phyloP scores from a whole-genome alignment of 2,797 vertebrate species.

The Anomalospiza imberbis region DNA sequence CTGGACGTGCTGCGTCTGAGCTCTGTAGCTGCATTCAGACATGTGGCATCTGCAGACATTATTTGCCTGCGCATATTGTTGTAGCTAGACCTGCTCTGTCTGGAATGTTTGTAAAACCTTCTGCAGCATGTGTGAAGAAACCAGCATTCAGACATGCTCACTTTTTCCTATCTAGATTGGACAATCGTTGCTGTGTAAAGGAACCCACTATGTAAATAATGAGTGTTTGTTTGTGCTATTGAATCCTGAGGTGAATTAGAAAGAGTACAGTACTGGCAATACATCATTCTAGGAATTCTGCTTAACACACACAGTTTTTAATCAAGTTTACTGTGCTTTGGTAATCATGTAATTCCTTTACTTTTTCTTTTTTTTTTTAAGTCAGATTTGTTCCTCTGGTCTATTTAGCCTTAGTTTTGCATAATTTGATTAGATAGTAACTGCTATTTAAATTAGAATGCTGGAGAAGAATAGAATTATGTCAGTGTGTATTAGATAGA shows the following conservation, averaged over 20 bases:
- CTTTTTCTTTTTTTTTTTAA: not conserved
- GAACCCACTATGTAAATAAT: constrained; percentile 5
- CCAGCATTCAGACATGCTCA: not conserved
- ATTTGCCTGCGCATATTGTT: not conserved
- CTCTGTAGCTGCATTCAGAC: not conserved
- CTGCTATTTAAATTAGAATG: not conserved
- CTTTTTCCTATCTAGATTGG: not conserved
- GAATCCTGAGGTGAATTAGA: constrained; percentile 41
- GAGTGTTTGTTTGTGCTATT: constrained; percentile 7
- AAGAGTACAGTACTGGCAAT: not conserved
- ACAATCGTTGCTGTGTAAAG: not conserved
- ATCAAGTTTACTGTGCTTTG: not conserved
- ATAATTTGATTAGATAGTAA: not conserved
- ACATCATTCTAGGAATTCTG: not conserved
- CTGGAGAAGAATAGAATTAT: not conserved
- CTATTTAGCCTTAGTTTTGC: not conserved
- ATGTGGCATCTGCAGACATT: not conserved
- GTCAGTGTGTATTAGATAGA: not conserved
- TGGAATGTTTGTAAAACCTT: not conserved
- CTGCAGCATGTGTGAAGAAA: not conserved
- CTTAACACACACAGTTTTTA: not conserved
- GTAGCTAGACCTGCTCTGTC: not conserved
- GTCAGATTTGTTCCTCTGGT: not conserved
- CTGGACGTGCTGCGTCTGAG: fast-evolving
- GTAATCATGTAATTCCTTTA: not conserved